Conservation (phyloP, 2,888 invertebrate species). For the Rhodophaea formosa region DNA sequence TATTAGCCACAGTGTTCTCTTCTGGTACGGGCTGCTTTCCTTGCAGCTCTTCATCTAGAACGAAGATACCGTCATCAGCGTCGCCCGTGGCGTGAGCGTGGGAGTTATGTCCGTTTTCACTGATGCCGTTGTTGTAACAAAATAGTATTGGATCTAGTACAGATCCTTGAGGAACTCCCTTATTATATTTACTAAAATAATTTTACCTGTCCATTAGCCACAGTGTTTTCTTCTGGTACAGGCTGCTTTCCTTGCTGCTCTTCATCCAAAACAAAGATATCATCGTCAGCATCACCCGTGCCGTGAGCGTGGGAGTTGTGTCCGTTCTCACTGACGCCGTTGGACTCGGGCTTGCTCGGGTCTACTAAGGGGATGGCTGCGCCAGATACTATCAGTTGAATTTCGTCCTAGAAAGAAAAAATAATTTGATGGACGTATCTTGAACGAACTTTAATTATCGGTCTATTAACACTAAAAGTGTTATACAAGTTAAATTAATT, state of each 20-base stretch:
- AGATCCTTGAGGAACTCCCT: not conserved
- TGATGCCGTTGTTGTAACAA: not conserved
- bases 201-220: constrained; percentile 41
- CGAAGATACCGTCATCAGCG: not conserved
- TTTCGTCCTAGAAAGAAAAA: constrained; percentile 77
- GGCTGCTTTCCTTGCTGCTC: constrained; percentile 76
- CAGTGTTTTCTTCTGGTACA: constrained; percentile 46
- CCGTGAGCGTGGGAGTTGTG: constrained; percentile 30
- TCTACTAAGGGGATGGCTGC: constrained; percentile 85
- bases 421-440: no score
- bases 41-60: not conserved
- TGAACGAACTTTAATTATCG: no score
- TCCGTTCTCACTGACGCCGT: constrained; percentile 22
- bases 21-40: not conserved
- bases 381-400: constrained; percentile 86
- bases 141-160: no score
- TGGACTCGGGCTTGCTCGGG: constrained; percentile 40
- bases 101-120: not conserved
- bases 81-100: not conserved
- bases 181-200: not conserved
- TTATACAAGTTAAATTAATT: no score
- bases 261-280: constrained; percentile 92
- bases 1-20: no score
- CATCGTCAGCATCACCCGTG: constrained; percentile 84
- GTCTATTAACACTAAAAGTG: no score